phyloP scores from a whole-genome alignment of 2,113 vertebrate species.

The Coracopsis vasa region DNA sequence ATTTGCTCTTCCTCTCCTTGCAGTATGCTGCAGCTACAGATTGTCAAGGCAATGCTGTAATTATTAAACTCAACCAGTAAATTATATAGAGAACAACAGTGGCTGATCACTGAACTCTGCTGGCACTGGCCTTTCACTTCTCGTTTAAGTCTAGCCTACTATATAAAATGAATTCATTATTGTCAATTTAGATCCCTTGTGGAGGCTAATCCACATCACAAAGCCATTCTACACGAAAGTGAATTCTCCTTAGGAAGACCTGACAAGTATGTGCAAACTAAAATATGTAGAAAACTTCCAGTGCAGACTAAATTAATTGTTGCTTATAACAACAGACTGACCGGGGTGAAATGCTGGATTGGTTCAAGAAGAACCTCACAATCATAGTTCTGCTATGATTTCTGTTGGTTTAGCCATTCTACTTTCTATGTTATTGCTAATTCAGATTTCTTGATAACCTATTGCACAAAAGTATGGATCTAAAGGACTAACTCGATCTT shows the following conservation, averaged over 20 bases:
- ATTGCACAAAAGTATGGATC: neutral
- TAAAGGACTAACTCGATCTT: neutral
- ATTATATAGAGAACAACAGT: conserved; percentile 34
- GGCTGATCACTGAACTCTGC: conserved; percentile 52
- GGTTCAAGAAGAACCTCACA: neutral
- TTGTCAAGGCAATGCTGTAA: conserved; percentile 35
- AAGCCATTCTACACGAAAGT: conserved; percentile 24
- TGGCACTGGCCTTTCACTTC: conserved; percentile 54
- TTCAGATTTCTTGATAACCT: neutral
- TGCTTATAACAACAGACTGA: neutral
- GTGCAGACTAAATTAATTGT: neutral
- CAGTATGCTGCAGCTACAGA: neutral
- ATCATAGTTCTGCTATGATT: neutral
- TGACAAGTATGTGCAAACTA: neutral
- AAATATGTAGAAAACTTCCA: conserved; percentile 20
- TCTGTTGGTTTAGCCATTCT: neutral
- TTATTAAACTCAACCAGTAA: conserved; percentile 45
- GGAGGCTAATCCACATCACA: conserved; percentile 50
- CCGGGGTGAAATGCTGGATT: neutral
- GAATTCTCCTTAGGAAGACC: conserved; percentile 20
- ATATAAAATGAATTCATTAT: conserved; percentile 49
- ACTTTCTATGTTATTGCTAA: neutral
- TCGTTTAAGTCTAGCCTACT: conserved; percentile 45
- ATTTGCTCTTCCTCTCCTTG: conserved; percentile 1
- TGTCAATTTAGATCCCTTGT: conserved; percentile 51